Base-by-base conservation (phyloP, 1,140 invertebrate species). In the Lepidostoma basale region DNA sequence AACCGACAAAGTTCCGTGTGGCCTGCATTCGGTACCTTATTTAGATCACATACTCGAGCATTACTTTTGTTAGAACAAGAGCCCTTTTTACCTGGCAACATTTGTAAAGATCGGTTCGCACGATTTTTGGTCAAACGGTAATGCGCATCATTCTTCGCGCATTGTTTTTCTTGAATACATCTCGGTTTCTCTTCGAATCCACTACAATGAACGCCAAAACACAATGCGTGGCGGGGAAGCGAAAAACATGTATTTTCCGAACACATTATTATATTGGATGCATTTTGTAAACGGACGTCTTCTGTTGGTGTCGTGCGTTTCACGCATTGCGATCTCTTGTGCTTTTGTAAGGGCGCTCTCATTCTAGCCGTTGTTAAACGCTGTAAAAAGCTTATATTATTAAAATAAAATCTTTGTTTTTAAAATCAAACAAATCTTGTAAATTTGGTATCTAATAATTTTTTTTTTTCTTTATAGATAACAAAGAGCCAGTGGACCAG, bases 401-500 rank as follows among this genome's bases (percentile, higher is more conserved):
- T n/a, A n/a, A n/a, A n/a, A n/a, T n/a, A n/a, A n/a, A n/a, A n/a
- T n/a, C n/a, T n/a, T n/a, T n/a, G n/a, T n/a, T n/a, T n/a, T n/a
- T n/a, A n/a, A n/a, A n/a, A n/a, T n/a, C n/a, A n/a, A n/a, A n/a
- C n/a, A n/a, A n/a, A n/a, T n/a, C n/a, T n/a, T n/a, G n/a, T n/a
- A n/a, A n/a, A n/a, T n/a, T n/a, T n/a, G n/a, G n/a, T n/a, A n/a
- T 20, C 44, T 23, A 25, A 68, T 39, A 4, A 23, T 3, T 66
- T 45, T 66, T 59, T 60, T 62, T 74, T 75, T 73, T 81, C 75
- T 77, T 70, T 84, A 56, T 83, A 88, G 87, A 88, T 79, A 83
- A 80, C 75, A 86, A 86, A 76, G 86, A 88, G 73, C 84, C 84
- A 22, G 79, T 83, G 44, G 81, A 84, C 75, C 81, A 83, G 73